Evolutionary conservation across 1,140 invertebrate genomes (phyloP).

Genomic region (Sycophila sp.): DNA sequence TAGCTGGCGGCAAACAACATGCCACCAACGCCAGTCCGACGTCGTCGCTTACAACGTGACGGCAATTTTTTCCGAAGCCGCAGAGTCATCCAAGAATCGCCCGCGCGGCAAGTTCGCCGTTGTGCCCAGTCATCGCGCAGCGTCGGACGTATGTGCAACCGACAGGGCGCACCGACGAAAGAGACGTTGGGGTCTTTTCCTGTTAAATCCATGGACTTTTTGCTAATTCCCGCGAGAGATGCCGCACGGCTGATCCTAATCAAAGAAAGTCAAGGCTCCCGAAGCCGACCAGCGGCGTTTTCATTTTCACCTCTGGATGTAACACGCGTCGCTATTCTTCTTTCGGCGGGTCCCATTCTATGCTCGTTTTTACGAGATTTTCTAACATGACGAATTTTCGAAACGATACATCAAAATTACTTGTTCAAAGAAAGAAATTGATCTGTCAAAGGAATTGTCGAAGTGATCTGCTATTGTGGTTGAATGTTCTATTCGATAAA

Average conservation of each 20-base stretch:
- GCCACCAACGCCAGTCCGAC: not conserved
- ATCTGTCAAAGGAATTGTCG: too few relatives aligned
- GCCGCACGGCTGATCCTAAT: conserved; percentile 29
- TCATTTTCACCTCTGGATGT: not conserved
- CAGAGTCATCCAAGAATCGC: conserved; percentile 51
- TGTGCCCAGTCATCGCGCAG: conserved; percentile 45
- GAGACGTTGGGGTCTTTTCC: conserved; percentile 21
- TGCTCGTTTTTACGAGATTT: too few relatives aligned
- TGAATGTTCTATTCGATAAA: too few relatives aligned
- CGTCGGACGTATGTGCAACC: not conserved
- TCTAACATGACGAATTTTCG: too few relatives aligned
- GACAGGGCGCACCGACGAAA: not conserved
- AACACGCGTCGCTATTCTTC: too few relatives aligned
- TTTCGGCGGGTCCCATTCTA: too few relatives aligned
- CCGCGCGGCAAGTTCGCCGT: conserved; percentile 5
- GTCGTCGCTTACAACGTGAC: conserved; percentile 9
- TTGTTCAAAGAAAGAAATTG: too few relatives aligned
- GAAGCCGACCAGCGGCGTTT: not conserved
- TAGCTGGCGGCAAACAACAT: conserved; percentile 36
- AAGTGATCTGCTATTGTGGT: too few relatives aligned
- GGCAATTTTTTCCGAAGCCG: conserved; percentile 39
- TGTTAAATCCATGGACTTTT: conserved; percentile 33
- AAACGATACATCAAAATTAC: too few relatives aligned
- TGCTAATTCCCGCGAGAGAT: conserved; percentile 30
- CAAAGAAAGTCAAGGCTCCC: conserved; percentile 29